Evolutionary conservation across 2,113 vertebrate genomes (phyloP), one percentile per base, ranked within the genome.

Genomic region (Pholis gunnellus): DNA sequence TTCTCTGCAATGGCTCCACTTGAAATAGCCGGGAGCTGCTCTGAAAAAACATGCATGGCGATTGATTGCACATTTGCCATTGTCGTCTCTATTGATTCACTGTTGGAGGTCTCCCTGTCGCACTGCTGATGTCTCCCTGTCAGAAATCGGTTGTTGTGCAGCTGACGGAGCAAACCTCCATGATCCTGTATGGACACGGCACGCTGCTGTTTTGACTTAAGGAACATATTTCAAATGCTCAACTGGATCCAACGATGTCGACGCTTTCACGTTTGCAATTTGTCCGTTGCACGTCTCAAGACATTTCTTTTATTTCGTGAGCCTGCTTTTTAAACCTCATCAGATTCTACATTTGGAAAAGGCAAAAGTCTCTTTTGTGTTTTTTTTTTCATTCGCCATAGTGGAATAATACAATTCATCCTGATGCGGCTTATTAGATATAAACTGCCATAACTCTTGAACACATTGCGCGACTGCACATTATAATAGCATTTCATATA

Each of bases 91-190:
- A 36, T n/a, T 52, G 27, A 61, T 36, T 44, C 13, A 0, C 9
- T 38, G 70, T 65, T 65, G 70, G 20, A 61, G 76, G 22, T 9
- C n/a, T n/a, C n/a, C n/a, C n/a, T n/a, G n/a, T n/a, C 2, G 46
- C 61, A 60, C 72, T 2, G 5, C 50, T 81, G 73, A 77, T 38
- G 38, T 25, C 44, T 71, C 20, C 44, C 74, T 0, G 29, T 65
- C n/a, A 79, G 38, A 57, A 48, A 83, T 84, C 14, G 78, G 87
- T 85, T 86, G 2, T 29, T 72, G 63, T 20, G 60, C 70, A 78
- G 75, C 46, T 15, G 50, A 81, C 20, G 63, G 36, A 65, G 8
- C 38, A 79, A 42, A 72, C 25, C 22, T 31, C 5, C 0, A 52
- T 54, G 38, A 4, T n/a, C 7, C 72, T 44, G 9, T 48, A 14